Evolutionary conservation across 2,888 invertebrate species (phyloP), one percentile per base, ranked within the genome.

Genomic region (Pyrgus malvae): DNA sequence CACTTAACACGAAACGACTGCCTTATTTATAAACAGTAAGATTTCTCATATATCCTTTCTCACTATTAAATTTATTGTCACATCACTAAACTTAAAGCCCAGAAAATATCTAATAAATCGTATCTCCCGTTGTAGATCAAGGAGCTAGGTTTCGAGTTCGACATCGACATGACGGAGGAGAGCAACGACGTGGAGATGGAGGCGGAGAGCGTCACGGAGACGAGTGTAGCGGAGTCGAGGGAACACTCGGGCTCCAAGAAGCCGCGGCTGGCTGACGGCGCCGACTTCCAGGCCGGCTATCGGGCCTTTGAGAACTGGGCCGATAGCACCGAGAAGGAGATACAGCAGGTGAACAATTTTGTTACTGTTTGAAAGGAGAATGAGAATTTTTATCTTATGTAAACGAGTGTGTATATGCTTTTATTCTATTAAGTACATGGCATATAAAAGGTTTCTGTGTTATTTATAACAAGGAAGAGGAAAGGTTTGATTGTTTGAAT

Each of bases 61-160:
- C n/a, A n/a, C n/a, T n/a, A n/a, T n/a, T n/a, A n/a, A n/a, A n/a
- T n/a, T n/a, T n/a, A n/a, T n/a, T n/a, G n/a, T n/a, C n/a, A n/a
- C n/a, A n/a, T n/a, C n/a, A n/a, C n/a, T n/a, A n/a, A n/a, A n/a
- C n/a, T n/a, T n/a, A n/a, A n/a, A n/a, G n/a, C n/a, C n/a, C 23
- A 23, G 23, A 23, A 23, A 6, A 23, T 23, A 6, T 40, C 11
- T 23, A n/a, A 12, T 21, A 9, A 14, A 21, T 12, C 3, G 1
- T n/a, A n/a, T n/a, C n/a, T n/a, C n/a, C n/a, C n/a, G n/a, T n/a
- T n/a, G n/a, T n/a, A 93, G 93, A 93, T 93, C 64, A 89, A 91
- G 41, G 92, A 89, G 62, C 85, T 92, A n/a, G 93, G 93, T 16
- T 93, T 93, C 67, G 92, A 92, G 58, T 72, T 85, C 61, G 83